Evolutionary conservation across 2,113 vertebrate species (phyloP), one percentile per base, ranked within the genome.

Genomic region (Oceanodroma tethys): DNA sequence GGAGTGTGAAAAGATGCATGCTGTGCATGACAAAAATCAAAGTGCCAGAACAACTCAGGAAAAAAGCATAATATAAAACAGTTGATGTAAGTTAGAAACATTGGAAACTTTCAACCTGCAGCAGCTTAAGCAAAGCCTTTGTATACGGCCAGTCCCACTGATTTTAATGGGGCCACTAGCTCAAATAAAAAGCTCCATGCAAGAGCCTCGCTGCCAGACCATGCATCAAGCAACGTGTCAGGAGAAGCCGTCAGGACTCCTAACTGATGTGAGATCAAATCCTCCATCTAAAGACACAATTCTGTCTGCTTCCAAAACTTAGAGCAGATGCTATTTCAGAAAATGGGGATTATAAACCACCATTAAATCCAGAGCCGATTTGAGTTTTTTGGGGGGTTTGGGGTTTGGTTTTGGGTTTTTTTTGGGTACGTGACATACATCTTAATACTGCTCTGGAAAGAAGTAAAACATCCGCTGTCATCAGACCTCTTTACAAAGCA

Each of bases 1-100:
- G 32, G 47, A 65, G 83, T n/a, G 56, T 90, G 84, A 93, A 94
- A 94, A 95, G 86, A 88, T 45, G 86, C 93, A 88, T 6, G 89
- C 91, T 80, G 91, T 83, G 94, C 78, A 76, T 55, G 78, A 85
- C 91, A 94, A 66, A 81, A 93, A 94, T 48, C 71, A 36, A 62
- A 83, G 59, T 25, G 85, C 27, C 94, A 95, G 94, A 95, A 93
- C 85, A 95, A 91, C 85, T 72, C 18, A 1, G 82, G 53, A 26
- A 82, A 72, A 91, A 85, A 80, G n/a, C 29, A 4, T 43, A 68
- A 85, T 45, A 81, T 45, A 19, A 60, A 93, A 29, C 48, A 90
- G 53, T 58, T 27, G 63, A 83, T 78, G 1, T 10, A 80, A 68
- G 55, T 87, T 38, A 75, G 81, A 85, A 92, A 94, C 74, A 66